A percentile compares a stretch with the other conserved stretches of the same genome.
Conservation (phyloP, 2,113 vertebrate genomes). For the Pygoscelis adeliae region DNA sequence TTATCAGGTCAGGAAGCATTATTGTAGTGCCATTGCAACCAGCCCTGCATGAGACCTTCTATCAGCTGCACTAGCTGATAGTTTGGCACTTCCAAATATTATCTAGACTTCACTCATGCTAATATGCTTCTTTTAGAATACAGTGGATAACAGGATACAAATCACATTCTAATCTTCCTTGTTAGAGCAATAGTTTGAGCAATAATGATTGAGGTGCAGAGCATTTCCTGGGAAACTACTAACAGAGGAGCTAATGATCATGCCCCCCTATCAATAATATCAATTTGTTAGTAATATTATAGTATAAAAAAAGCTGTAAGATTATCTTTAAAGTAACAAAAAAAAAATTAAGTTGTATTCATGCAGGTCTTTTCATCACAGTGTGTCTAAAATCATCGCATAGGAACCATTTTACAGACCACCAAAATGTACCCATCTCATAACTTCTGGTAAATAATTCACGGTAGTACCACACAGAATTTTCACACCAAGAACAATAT, state of each 20-base stretch:
- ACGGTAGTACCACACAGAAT: neutral
- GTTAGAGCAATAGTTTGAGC: neutral
- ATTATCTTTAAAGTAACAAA: neutral
- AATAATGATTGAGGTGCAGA: neutral
- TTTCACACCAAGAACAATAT: neutral
- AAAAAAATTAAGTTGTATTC: neutral
- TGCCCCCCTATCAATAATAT: neutral
- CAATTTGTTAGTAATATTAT: neutral
- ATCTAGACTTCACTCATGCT: neutral
- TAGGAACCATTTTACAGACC: neutral
- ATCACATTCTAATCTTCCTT: neutral
- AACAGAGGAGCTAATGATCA: neutral
- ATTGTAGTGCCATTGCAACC: neutral
- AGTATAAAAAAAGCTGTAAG: neutral
- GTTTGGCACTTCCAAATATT: neutral
- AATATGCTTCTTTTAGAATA: neutral
- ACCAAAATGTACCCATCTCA: fast-evolving
- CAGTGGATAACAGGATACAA: neutral
- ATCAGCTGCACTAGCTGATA: neutral
- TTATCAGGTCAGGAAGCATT: neutral
- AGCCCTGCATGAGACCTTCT: neutral
- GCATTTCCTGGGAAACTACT: neutral
- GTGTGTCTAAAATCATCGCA: neutral
- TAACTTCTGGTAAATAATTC: neutral
- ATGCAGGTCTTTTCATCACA: neutral